phyloP scores from a whole-genome alignment of 1,140 invertebrate genomes.

The Neodiprion lecontei region DNA sequence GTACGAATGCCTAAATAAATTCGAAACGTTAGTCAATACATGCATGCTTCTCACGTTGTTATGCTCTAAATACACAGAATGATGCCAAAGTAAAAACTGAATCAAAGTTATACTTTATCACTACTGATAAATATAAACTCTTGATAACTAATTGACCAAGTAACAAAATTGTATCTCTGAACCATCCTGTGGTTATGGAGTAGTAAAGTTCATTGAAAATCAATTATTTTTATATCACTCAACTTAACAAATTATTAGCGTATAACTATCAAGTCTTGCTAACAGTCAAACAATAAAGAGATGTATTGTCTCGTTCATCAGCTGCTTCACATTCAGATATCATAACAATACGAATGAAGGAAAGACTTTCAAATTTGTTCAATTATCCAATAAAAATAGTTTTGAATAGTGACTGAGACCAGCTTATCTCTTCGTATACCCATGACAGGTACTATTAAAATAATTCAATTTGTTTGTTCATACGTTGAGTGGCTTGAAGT shows the following conservation, averaged over 20 bases:
- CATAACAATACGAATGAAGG: neutral
- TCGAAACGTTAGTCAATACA: neutral
- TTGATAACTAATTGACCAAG: neutral
- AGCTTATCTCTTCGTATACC: neutral
- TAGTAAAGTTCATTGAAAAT: neutral
- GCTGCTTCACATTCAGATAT: neutral
- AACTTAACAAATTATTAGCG: neutral
- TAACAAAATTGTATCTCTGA: slow-evolving; percentile 5
- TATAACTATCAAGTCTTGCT: neutral
- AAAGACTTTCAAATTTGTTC: slow-evolving; percentile 8
- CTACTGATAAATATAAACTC: neutral
- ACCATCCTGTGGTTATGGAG: neutral
- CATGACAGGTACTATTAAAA: slow-evolving; percentile 10
- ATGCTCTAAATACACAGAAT: neutral
- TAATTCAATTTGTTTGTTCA: slow-evolving; percentile 35
- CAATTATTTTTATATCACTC: neutral
- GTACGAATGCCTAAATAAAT: neutral
- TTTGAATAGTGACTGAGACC: neutral
- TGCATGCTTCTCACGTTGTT: neutral
- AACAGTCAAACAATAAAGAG: neutral
- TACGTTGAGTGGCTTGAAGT: slow-evolving; percentile 75
- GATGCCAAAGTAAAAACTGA: no score
- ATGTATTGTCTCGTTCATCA: slow-evolving; percentile 11
- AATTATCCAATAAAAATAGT: neutral
- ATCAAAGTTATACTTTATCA: neutral